phyloP scores from a whole-genome alignment of 2,888 invertebrate genomes.

The Acutogordius australiensis region DNA sequence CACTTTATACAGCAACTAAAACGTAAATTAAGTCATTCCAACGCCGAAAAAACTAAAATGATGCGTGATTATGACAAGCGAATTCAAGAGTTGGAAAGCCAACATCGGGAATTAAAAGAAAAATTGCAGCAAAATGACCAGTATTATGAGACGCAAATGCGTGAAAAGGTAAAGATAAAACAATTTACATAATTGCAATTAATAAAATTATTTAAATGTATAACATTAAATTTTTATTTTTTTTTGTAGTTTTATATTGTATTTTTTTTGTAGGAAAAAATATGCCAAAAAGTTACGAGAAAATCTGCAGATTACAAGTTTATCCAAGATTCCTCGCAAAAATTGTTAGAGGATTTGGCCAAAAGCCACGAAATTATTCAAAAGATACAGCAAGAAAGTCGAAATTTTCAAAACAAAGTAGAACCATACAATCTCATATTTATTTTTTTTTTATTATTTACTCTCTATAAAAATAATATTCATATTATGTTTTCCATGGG shows the following conservation, averaged over 20 bases:
- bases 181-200: background rate
- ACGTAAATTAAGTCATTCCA: background rate
- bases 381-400: background rate
- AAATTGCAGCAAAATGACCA: background rate
- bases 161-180: background rate
- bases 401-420: slow-evolving; percentile 5
- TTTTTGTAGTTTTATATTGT: background rate
- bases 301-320: background rate
- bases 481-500: too few species aligned
- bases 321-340: slow-evolving; percentile 2
- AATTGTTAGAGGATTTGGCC: slow-evolving; percentile 1
- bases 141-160: background rate
- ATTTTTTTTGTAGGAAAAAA: background rate
- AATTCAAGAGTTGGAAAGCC: background rate
- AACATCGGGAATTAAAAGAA: background rate
- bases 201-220: background rate
- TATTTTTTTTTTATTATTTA: too few species aligned
- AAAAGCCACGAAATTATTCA: slow-evolving; percentile 2
- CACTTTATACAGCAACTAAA: background rate
- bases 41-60: slow-evolving; percentile 10
- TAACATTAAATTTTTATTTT: background rate
- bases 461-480: too few species aligned
- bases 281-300: background rate
- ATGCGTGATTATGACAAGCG: background rate
- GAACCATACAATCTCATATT: too few species aligned